These are phyloP conservation scores for Tachysurus vachellii DNA, from an alignment of 2,113 vertebrate genomes.

Conservation along the genomic window DNA sequence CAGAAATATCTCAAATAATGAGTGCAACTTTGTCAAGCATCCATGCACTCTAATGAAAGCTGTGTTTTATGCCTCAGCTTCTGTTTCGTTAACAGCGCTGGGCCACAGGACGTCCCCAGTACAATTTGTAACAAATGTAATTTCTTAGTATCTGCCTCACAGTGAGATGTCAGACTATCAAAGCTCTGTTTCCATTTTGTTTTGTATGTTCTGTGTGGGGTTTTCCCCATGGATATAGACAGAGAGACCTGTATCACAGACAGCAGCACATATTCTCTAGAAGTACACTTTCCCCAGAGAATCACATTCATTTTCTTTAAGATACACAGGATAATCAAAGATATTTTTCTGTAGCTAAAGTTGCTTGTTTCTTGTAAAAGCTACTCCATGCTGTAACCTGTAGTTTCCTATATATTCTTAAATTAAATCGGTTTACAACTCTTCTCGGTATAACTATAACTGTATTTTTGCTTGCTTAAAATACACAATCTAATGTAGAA, in stretches of 20 bases:
- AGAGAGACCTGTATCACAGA: neutral
- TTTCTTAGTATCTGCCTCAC: constrained; percentile 17
- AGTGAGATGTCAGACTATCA: constrained; percentile 23
- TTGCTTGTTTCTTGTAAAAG: neutral
- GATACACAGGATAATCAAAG: neutral
- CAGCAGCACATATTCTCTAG: neutral
- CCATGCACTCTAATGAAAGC: constrained; percentile 28
- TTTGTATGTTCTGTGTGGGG: neutral
- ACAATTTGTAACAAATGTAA: constrained; percentile 38
- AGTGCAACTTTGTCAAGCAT: constrained; percentile 29
- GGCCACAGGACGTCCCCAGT: constrained; percentile 17
- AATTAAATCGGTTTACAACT: neutral
- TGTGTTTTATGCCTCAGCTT: constrained; percentile 28
- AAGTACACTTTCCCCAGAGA: neutral
- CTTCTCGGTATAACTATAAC: neutral
- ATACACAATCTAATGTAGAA: neutral
- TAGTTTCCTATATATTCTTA: neutral
- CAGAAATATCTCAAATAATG: constrained; percentile 44
- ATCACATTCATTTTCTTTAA: neutral
- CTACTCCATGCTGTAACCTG: neutral
- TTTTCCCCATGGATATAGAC: neutral
- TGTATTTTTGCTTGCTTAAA: neutral
- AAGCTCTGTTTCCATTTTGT: neutral
- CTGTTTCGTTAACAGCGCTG: constrained; percentile 28
- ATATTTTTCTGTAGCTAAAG: neutral